A percentile compares a stretch with the other conserved stretches of the same genome.
These are phyloP conservation scores for Metopia argyrocephala DNA, from an alignment of 2,888 invertebrate genomes.

Conservation along the genomic window DNA sequence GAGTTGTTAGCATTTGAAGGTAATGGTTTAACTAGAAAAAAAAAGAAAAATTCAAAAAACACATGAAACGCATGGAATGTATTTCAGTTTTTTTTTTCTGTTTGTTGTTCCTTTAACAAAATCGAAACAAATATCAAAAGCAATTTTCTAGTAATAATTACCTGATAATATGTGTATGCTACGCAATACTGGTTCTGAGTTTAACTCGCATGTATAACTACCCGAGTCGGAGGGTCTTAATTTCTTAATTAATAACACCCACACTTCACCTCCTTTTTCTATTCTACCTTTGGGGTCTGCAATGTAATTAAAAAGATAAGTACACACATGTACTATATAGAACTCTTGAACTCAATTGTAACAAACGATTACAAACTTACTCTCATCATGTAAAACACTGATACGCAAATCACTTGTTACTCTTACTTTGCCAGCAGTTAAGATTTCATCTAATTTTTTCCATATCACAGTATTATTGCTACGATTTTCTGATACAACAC, in stretches of 20 bases:
- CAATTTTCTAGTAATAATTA: no score
- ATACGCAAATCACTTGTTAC: constrained; percentile 87
- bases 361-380: no score
- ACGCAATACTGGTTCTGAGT: constrained; percentile 87
- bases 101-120: no score
- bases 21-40: constrained; percentile 69
- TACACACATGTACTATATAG: no score
- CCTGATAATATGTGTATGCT: constrained; percentile 89
- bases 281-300: constrained; percentile 73
- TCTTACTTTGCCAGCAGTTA: constrained; percentile 87
- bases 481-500: constrained; percentile 84
- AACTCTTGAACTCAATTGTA: no score
- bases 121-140: no score
- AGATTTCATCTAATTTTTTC: constrained; percentile 85
- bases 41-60: background rate
- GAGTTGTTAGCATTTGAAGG: constrained; percentile 34
- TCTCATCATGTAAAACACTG: constrained; percentile 86
- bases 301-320: background rate
- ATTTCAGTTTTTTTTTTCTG: background rate
- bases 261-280: constrained; percentile 86
- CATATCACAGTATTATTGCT: constrained; percentile 85
- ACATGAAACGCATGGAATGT: background rate
- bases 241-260: constrained; percentile 88
- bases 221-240: constrained; percentile 86
- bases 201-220: constrained; percentile 90